These are phyloP conservation scores for Embidobia sp. DNA, from an alignment of 2,888 invertebrate species.

Conservation along the genomic window DNA sequence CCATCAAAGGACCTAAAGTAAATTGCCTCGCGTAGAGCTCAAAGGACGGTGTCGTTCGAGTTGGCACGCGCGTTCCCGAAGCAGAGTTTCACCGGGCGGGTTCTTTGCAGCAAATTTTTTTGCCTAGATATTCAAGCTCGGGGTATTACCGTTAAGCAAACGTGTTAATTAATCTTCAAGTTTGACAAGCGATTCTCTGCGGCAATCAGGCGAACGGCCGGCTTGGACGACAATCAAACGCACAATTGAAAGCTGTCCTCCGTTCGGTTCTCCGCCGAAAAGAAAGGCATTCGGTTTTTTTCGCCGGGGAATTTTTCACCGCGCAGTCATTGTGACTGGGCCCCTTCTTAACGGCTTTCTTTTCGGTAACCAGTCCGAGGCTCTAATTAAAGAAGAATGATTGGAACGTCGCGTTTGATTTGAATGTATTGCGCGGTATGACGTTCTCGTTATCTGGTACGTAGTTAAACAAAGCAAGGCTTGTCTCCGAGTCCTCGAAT, in stretches of 20 bases:
- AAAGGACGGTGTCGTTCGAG: constrained; percentile 27
- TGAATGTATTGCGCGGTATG: constrained; percentile 6
- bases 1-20: constrained; percentile 40
- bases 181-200: constrained; percentile 3
- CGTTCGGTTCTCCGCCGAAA: no score
- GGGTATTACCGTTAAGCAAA: constrained; percentile 16
- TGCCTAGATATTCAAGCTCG: constrained; percentile 2
- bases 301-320: no score
- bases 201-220: not conserved
- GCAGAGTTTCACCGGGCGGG: constrained; percentile 16
- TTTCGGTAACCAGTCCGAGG: no score
- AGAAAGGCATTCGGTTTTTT: no score
- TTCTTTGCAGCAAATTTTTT: constrained; percentile 30
- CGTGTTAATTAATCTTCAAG: constrained; percentile 31
- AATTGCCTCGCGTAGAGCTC: constrained; percentile 27
- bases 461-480: constrained; percentile 1
- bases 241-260: not conserved
- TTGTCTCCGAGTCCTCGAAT: not conserved
- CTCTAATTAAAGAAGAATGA: no score
- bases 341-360: no score
- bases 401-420: no score
- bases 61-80: constrained; percentile 39
- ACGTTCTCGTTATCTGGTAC: not conserved
- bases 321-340: no score
- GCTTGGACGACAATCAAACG: no score